A percentile compares a stretch with the other conserved stretches of the same genome.
These are phyloP conservation scores for Pachliopta kotzebuea DNA, from an alignment of 2,888 invertebrate species.

Conservation along the genomic window DNA sequence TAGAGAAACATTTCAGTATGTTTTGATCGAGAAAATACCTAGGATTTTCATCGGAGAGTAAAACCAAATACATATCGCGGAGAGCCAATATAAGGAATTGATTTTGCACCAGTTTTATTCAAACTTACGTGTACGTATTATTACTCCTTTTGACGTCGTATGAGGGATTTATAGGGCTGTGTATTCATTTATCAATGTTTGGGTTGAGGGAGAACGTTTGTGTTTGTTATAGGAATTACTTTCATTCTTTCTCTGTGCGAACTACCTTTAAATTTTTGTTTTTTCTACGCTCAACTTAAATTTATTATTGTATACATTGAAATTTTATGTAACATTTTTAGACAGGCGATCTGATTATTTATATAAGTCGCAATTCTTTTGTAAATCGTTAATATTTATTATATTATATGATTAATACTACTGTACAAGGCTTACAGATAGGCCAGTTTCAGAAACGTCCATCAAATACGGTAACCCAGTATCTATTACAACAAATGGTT, in stretches of 20 bases:
- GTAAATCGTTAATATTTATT: not conserved
- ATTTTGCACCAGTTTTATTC: slow-evolving; percentile 46
- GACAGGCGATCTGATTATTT: not conserved
- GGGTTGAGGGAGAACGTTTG: slow-evolving; percentile 4
- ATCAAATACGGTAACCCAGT: slow-evolving; percentile 7
- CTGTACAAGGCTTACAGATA: slow-evolving; percentile 9
- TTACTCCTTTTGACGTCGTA: slow-evolving; percentile 27
- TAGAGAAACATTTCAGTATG: slow-evolving; percentile 65
- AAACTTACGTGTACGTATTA: slow-evolving; percentile 32
- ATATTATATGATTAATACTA: slow-evolving; percentile 4
- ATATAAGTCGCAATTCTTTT: too few relatives aligned
- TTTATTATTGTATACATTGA: not conserved
- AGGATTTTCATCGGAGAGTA: slow-evolving; percentile 60
- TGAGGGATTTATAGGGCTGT: slow-evolving; percentile 27
- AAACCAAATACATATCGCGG: slow-evolving; percentile 60
- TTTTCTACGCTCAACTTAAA: not conserved
- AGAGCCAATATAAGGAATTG: slow-evolving; percentile 60
- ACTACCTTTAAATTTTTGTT: slow-evolving; percentile 1
- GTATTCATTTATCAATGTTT: slow-evolving; percentile 21
- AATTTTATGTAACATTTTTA: not conserved
- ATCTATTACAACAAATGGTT: slow-evolving; percentile 4
- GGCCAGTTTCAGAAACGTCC: slow-evolving; percentile 5
- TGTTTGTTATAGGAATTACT: slow-evolving; percentile 16
- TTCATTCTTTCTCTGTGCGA: slow-evolving; percentile 19
- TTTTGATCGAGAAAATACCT: slow-evolving; percentile 58